A percentile compares a stretch with the other conserved stretches of the same genome.
Conservation (phyloP, 2,888 invertebrate species). For the Dynastes tityus region DNA sequence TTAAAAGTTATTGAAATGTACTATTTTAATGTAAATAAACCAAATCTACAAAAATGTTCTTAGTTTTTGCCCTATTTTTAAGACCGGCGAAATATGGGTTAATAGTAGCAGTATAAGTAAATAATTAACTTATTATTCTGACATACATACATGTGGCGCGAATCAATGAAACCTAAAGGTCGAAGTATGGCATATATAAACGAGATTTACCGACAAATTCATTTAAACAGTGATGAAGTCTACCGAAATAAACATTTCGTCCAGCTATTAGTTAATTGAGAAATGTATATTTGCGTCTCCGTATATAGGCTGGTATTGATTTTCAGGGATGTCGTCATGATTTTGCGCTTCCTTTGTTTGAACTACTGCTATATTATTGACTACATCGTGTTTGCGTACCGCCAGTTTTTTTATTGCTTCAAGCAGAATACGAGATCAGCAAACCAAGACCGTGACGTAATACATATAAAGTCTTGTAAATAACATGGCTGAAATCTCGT, state of each 20-base stretch:
- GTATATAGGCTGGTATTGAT: constrained; percentile 16
- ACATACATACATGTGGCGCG: background rate
- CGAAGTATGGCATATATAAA: background rate
- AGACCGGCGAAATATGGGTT: too few relatives aligned
- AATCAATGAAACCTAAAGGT: background rate
- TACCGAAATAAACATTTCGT: too few relatives aligned
- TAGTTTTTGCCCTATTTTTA: too few relatives aligned
- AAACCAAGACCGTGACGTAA: too few relatives aligned
- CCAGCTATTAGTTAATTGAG: constrained; percentile 25
- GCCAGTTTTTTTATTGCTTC: background rate
- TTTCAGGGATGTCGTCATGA: constrained; percentile 35
- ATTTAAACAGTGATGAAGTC: too few relatives aligned
- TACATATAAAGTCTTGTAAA: too few relatives aligned
- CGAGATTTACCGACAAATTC: background rate
- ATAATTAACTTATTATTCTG: background rate
- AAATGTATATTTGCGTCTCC: constrained; percentile 28
- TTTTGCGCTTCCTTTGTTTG: constrained; percentile 40
- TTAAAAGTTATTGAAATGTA: too few relatives aligned
- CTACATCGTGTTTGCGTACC: constrained; percentile 10
- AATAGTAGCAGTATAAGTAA: too few relatives aligned
- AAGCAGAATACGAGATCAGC: background rate
- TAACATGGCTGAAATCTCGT: too few relatives aligned
- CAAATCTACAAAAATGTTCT: too few relatives aligned
- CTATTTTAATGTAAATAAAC: too few relatives aligned
- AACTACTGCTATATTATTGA: constrained; percentile 24